Conservation (phyloP, 1,140 invertebrate species). For the Cydia strobilella region DNA sequence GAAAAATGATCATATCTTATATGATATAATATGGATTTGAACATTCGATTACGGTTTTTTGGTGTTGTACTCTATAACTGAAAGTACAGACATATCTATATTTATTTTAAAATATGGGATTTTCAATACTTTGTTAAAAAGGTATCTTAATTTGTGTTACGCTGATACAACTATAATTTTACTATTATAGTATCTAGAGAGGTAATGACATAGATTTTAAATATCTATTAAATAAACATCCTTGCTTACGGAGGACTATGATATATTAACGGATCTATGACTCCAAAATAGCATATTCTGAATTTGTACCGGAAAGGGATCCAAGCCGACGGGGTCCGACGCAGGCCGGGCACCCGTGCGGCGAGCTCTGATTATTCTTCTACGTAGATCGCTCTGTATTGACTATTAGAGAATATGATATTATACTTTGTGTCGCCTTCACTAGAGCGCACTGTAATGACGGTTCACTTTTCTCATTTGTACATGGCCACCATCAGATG, state of each 20-base stretch:
- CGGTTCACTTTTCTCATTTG: conserved; percentile 73
- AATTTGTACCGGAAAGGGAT: conserved; percentile 71
- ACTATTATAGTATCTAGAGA: conserved; percentile 71
- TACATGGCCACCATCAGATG: conserved; percentile 79
- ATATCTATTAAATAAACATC: conserved; percentile 66
- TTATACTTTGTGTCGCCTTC: conserved; percentile 71
- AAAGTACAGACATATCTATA: conserved; percentile 34
- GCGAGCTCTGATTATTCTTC: conserved; percentile 51
- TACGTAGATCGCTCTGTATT: conserved; percentile 73
- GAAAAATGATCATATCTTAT: conserved; percentile 16
- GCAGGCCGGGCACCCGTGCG: not conserved
- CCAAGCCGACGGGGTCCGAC: not conserved
- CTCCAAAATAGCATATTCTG: conserved; percentile 65
- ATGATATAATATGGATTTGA: conserved; percentile 28
- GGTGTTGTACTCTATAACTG: conserved; percentile 41
- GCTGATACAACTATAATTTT: conserved; percentile 65
- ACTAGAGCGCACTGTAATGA: conserved; percentile 57
- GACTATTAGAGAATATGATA: conserved; percentile 77
- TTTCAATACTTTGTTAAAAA: conserved; percentile 28
- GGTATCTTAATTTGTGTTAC: conserved; percentile 48
- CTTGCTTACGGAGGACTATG: conserved; percentile 57
- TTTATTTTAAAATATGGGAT: conserved; percentile 26
- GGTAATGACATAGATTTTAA: conserved; percentile 65
- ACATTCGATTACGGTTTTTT: conserved; percentile 30
- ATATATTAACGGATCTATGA: conserved; percentile 63